These are phyloP conservation scores for Abramis brama DNA, from an alignment of 2,113 vertebrate genomes.

Conservation along the genomic window DNA sequence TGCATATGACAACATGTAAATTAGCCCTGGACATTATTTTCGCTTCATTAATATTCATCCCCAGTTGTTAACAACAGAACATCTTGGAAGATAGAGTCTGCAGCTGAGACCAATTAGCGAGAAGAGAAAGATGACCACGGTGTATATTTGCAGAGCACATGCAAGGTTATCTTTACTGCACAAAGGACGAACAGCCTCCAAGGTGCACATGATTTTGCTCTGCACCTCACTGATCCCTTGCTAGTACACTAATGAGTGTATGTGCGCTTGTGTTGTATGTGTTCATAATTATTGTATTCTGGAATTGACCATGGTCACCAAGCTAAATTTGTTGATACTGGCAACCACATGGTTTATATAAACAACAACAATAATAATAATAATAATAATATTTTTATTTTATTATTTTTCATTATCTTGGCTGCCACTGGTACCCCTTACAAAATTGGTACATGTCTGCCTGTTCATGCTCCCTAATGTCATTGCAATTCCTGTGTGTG, in stretches of 20 bases:
- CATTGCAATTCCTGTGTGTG: background rate
- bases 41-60: slow-evolving; percentile 33
- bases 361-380: background rate
- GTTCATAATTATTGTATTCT: background rate
- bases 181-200: background rate
- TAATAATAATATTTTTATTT: background rate
- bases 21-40: background rate
- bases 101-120: slow-evolving; percentile 43
- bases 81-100: slow-evolving; percentile 10
- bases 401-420: background rate
- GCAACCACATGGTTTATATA: background rate
- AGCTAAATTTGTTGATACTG: background rate
- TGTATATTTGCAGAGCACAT: background rate
- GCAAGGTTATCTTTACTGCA: slow-evolving; percentile 23
- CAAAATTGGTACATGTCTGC: background rate
- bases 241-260: background rate
- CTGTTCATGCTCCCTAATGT: background rate
- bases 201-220: background rate
- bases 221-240: background rate
- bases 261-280: background rate
- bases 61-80: slow-evolving; percentile 12
- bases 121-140: background rate
- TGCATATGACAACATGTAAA: slow-evolving; percentile 9
- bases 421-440: background rate
- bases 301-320: background rate